phyloP scores from a whole-genome alignment of 2,113 vertebrate species.

The Lamprotornis superbus region DNA sequence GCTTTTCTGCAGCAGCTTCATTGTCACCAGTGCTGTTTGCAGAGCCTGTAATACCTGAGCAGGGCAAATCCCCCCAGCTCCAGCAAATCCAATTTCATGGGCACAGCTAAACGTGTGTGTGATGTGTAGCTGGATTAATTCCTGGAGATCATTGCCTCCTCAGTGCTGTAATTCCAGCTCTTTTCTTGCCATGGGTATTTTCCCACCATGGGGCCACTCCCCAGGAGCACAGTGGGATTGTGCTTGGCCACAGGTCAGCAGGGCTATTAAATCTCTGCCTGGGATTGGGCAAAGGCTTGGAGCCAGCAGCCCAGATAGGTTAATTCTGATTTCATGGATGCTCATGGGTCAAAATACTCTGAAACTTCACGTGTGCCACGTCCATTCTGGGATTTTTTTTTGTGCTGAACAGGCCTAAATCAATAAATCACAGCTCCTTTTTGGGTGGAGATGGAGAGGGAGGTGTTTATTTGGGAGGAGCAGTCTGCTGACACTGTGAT shows the following conservation, averaged over 20 bases:
- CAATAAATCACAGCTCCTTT: not conserved
- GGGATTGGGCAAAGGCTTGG: not conserved
- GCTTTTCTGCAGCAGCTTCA: not conserved
- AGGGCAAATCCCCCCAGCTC: conserved; percentile 17
- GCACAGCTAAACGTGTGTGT: not conserved
- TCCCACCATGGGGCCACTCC: conserved; percentile 31
- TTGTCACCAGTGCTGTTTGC: not conserved
- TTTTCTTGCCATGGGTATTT: not conserved
- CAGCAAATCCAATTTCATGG: conserved; percentile 60
- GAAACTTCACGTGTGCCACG: rapidly evolving
- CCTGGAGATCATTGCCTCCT: not conserved
- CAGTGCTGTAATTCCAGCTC: conserved; percentile 19
- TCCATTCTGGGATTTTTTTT: not conserved
- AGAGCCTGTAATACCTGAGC: conserved; percentile 14
- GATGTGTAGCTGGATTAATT: conserved; percentile 35
- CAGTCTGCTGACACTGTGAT: rapidly evolving
- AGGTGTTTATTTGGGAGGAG: not conserved
- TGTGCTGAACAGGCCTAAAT: not conserved
- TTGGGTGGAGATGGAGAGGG: not conserved
- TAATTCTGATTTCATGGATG: not conserved
- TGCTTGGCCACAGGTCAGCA: not conserved
- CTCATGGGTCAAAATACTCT: not conserved
- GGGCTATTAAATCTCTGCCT: not conserved
- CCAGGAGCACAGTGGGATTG: not conserved
- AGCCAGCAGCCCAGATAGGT: not conserved